Percentiles rank a stretch among this genome's conserved stretches.
These are phyloP conservation scores for Andinoacara biseriatus DNA, from an alignment of 2,113 vertebrate species.

Conservation along the genomic window DNA sequence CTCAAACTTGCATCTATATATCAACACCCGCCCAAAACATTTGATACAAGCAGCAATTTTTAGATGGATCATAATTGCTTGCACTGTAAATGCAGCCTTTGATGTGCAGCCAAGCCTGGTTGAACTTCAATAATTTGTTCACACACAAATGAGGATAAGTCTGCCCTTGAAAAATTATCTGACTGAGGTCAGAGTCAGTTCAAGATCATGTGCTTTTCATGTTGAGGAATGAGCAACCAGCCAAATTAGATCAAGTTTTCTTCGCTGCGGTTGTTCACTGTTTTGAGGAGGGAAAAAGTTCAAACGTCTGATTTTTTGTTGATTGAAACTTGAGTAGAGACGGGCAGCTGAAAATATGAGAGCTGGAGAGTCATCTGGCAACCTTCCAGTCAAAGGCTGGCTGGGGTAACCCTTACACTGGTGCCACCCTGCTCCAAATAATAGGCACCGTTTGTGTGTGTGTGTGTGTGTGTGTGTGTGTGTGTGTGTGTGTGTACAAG, in stretches of 20 bases:
- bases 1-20: not conserved
- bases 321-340: not conserved
- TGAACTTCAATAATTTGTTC: conserved; percentile 12
- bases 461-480: not conserved
- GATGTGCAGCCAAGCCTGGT: not conserved
- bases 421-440: not conserved
- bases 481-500: not conserved
- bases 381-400: not conserved
- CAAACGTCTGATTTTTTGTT: not conserved
- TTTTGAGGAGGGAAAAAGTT: conserved; percentile 1
- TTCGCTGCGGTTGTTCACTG: not conserved
- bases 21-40: not conserved
- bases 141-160: conserved; percentile 9
- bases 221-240: not conserved
- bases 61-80: not conserved
- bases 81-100: conserved; percentile 9
- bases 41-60: not conserved
- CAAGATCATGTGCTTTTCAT: conserved; percentile 19
- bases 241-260: not conserved
- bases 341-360: not conserved
- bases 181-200: not conserved
- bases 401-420: not conserved
- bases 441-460: accelerated
- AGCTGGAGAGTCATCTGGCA: not conserved
- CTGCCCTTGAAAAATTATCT: not conserved